Base-by-base conservation (phyloP, 1,140 invertebrate species). In the Araneus ventricosus region DNA sequence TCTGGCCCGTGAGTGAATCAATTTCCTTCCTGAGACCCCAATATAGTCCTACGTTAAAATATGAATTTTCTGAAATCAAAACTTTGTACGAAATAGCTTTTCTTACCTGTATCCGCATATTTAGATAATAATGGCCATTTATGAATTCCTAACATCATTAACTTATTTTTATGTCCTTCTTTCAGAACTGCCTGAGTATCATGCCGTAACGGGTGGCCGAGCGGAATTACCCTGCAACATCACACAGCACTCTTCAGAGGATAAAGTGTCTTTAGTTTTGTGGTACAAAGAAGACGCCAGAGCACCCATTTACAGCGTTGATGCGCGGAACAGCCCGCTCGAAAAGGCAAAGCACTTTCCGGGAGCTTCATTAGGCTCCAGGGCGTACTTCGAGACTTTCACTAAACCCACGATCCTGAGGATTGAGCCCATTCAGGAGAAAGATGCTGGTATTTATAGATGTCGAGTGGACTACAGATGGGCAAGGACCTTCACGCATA, bases 251-350 rank as follows among this genome's bases (percentile, higher is more conserved):
- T 96, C 97, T 93, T 96, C 96, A 94, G 97, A 98, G 94, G 98
- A 98, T 95, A 96, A 97, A 94, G 97, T 98, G 94, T 98, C 98
- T 95, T 98, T 98, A 97, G 97, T 98, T 94, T 96, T 98, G 6
- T 98, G 98, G 98, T 98, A 98, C 95, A 96, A 97, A 94, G 97
- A 98, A 95, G 97, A 97, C 84, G 97, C 97, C 39, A 97, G 97
- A 89, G 98, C 98, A 95, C 98, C 98, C 79, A 96, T 98, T 94
- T 98, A 98, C 96, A 98, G 97, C 45, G 94, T 94, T 7, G 94
- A 94, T 75, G 94, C 94, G 1, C 82, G 94, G 67, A 93, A 94
- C 41, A 89, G 84, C 59, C 85, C 90, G 20, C 88, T 94, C 14
- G 94, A 94, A 37, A 94, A 92, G 20, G 94, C 94, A 17, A 92